Percentiles rank a stretch among this genome's conserved stretches.
These are phyloP conservation scores for Dugesia japonica DNA, from an alignment of 2,888 invertebrate genomes.

Conservation along the genomic window DNA sequence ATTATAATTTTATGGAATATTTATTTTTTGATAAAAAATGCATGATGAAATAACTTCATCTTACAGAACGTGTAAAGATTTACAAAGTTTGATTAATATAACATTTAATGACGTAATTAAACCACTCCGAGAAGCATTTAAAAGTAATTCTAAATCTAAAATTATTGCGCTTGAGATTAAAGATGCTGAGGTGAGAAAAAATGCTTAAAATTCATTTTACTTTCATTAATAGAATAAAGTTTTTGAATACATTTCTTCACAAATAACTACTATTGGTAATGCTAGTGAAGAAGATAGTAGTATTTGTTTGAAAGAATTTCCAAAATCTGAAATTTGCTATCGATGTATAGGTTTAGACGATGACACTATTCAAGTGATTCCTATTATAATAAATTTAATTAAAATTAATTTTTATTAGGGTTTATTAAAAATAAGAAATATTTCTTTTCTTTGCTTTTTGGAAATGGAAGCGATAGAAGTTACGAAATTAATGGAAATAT, in stretches of 20 bases:
- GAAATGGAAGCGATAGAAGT: neutral
- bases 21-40: neutral
- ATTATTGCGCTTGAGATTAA: neutral
- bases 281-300: conserved; percentile 21
- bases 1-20: conserved; percentile 1
- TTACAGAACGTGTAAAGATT: neutral
- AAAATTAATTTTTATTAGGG: too few species aligned
- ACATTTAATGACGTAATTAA: neutral
- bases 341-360: conserved; percentile 32
- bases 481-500: neutral
- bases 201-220: too few species aligned
- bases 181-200: neutral
- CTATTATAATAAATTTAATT: too few species aligned
- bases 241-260: conserved; percentile 31
- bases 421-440: neutral
- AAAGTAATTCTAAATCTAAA: neutral
- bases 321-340: conserved; percentile 32
- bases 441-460: neutral
- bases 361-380: conserved; percentile 29
- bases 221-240: conserved; percentile 29
- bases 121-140: neutral
- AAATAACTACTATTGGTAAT: conserved; percentile 30
- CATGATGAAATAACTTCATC: conserved; percentile 16
- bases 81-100: neutral
- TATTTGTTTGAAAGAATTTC: conserved; percentile 31